Evolutionary conservation across 2,888 invertebrate genomes (phyloP), one percentile per base, ranked within the genome.

Genomic region (Acleris emargana): DNA sequence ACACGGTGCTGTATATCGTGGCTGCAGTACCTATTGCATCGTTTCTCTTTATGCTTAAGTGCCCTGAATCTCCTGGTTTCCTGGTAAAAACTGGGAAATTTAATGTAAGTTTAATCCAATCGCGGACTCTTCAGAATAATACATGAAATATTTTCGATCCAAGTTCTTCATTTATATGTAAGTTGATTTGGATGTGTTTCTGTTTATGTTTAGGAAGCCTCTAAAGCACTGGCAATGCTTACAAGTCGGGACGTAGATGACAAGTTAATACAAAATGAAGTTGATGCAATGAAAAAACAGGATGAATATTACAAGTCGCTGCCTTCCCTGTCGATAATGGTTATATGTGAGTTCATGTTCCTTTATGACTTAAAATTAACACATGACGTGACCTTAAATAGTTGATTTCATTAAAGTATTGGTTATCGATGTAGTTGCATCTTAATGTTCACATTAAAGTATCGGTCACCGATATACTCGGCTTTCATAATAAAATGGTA

Each of bases 11-110:
- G 4, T 85, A 81, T 76, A 75, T 80, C 0, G 79, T 79, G 2
- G 22, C 86, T 1, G 72, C 75, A n/a, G 60, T 87, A 4, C 83
- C 86, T 0, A 61, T 86, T 1, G 3, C 82, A 1, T 80, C 81
- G 16, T 70, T 80, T 2, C 20, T 84, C 3, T 51, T 83, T 18
- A 81, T 89, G 78, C 45, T 82, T 13, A 80, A 77, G 64, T 84
- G 85, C 62, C 89, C 88, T 3, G 88, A 89, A 67, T 86, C 88
- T 2, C 90, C 91, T n/a, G 82, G 84, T 0, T 87, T 79, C 71
- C 75, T 88, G 57, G 78, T 90, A 2, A 86, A 86, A 55, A 74
- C 70, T 22, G 87, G 83, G 3, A 82, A 79, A 47, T 71, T 78
- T 64, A 78, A 89, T 62, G 87, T 89, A 63, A 77, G 80, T 72